A percentile compares a stretch with the other conserved stretches of the same genome.
Evolutionary conservation across 2,797 vertebrate species (phyloP).

Genomic region (Darevskia mixta): DNA sequence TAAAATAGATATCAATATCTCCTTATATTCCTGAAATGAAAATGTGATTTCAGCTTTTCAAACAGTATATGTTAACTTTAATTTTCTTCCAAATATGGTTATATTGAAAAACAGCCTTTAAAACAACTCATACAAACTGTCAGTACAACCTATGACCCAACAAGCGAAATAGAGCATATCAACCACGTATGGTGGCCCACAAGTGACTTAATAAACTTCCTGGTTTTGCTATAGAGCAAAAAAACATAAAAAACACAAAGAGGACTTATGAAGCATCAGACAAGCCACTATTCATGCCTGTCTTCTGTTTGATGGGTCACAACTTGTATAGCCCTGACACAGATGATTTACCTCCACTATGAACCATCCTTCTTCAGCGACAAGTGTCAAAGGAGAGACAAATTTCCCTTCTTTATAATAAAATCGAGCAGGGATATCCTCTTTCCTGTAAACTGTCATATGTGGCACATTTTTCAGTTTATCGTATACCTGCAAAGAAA

Average conservation of each 20-base stretch:
- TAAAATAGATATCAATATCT: slow-evolving; percentile 34
- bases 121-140: not conserved
- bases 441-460: slow-evolving; percentile 85
- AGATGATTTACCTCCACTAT: slow-evolving; percentile 86
- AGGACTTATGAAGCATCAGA: not conserved
- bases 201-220: not conserved
- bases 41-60: not conserved
- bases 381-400: slow-evolving; percentile 90
- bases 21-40: slow-evolving; percentile 13
- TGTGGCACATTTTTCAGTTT: slow-evolving; percentile 83
- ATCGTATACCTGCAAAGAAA: slow-evolving; percentile 83
- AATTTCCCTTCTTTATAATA: slow-evolving; percentile 91
- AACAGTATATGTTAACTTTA: slow-evolving; percentile 1
- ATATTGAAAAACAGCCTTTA: not conserved
- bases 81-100: not conserved
- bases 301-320: not conserved
- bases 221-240: not conserved
- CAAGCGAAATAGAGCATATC: not conserved
- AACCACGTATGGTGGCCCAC: not conserved
- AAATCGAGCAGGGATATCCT: slow-evolving; percentile 88
- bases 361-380: slow-evolving; percentile 94
- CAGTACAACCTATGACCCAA: not conserved
- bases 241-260: not conserved
- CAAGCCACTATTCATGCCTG: not conserved
- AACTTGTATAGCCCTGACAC: not conserved